These are phyloP conservation scores for Zalophus californianus DNA, from an alignment of 2,797 vertebrate species.

Conservation along the genomic window DNA sequence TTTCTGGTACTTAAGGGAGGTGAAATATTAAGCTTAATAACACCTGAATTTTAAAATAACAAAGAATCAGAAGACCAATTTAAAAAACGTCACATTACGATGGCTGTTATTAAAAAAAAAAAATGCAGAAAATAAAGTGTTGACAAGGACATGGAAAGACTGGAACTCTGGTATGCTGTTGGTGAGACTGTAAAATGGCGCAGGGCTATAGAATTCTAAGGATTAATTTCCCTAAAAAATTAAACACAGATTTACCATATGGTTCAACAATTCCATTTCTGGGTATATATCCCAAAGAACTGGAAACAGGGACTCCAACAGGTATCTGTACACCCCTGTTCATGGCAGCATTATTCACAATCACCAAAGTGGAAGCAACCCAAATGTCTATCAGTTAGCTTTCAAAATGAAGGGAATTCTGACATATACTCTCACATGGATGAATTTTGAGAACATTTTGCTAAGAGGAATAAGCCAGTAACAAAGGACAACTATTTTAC, in stretches of 20 bases:
- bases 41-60: background rate
- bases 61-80: background rate
- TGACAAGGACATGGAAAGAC: background rate
- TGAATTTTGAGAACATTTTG: background rate
- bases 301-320: background rate
- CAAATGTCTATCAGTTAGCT: background rate
- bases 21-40: slow-evolving; percentile 29
- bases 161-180: background rate
- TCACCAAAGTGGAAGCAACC: background rate
- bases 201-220: background rate
- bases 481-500: background rate
- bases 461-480: background rate
- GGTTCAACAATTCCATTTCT: background rate
- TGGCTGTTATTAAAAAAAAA: background rate
- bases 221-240: background rate
- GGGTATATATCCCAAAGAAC: background rate
- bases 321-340: background rate
- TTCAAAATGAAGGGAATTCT: background rate
- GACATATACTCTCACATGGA: background rate
- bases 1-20: background rate
- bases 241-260: background rate
- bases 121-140: background rate
- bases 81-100: background rate
- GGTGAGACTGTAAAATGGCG: background rate
- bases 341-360: background rate